Percentiles rank a stretch among this genome's conserved stretches.
phyloP scores from a whole-genome alignment of 2,888 invertebrate species.

The Agrochola circellaris region DNA sequence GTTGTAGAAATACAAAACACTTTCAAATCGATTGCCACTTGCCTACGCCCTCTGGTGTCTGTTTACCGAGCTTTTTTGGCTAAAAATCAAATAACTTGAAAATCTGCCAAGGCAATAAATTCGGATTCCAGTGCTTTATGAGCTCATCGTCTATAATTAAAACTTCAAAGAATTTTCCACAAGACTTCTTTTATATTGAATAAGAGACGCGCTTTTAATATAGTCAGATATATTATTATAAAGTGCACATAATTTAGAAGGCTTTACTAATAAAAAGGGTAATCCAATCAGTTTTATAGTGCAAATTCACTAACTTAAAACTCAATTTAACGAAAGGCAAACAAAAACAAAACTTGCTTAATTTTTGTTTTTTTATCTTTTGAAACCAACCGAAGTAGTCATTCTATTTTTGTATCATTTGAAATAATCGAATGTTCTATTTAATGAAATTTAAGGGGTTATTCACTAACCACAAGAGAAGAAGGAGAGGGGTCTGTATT shows the following conservation, averaged over 20 bases:
- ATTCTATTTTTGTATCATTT: constrained; percentile 1
- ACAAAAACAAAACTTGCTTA: constrained; percentile 10
- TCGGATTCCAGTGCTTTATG: neutral
- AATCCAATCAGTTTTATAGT: constrained; percentile 23
- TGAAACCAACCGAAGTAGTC: neutral
- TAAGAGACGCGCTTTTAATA: neutral
- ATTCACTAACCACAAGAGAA: too few relatives aligned
- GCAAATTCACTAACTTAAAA: neutral
- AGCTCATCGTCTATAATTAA: neutral
- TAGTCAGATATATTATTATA: neutral
- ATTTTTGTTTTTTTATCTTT: constrained; percentile 4
- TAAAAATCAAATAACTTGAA: neutral
- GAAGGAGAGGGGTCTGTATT: too few relatives aligned
- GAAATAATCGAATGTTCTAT: neutral
- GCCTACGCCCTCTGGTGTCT: neutral
- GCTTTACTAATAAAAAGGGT: constrained; percentile 5
- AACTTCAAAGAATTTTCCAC: neutral
- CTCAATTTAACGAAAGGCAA: constrained; percentile 14
- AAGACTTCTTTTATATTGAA: neutral
- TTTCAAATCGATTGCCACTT: neutral
- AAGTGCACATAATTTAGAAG: too few relatives aligned
- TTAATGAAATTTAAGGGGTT: neutral
- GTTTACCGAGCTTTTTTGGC: neutral
- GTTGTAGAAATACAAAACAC: neutral
- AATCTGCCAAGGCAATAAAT: too few relatives aligned